Base-by-base conservation (phyloP, 2,888 invertebrate species). In the Xylota segnis region DNA sequence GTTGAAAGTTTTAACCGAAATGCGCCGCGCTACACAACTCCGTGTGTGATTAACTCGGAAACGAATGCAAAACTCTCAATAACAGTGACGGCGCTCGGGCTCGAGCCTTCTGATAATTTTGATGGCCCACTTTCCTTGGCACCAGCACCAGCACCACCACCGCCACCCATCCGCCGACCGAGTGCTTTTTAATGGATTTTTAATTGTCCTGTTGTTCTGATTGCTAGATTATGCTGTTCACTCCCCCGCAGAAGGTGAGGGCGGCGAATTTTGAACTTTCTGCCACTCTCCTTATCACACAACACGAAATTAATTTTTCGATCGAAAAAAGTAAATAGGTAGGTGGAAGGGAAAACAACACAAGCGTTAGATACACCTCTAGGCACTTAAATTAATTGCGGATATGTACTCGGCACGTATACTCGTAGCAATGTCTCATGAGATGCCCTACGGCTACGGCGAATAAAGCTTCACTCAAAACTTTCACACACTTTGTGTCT, bases 151-250 rank as follows among this genome's bases (percentile, higher is more conserved):
- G n/a, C n/a, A n/a, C n/a, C n/a, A n/a, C 54, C 59, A 23, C 34
- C 56, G 66, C 40, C 59, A 63, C 47, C 56, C 75, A 52, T 71
- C 29, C 40, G 50, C 40, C 29, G 43, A 43, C 40, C 59, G 37
- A 59, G 75, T 75, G 66, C 75, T 74, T 76, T 74, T 78, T 78
- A 87, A 76, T 82, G 78, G 71, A 75, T 74, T 83, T 87, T 83
- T 83, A 87, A 83, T 83, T 83, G 83, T 83, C 87, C 78, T 83
- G 82, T 71, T 87, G 78, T 79, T 77, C 58, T 76, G 87, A 84
- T 84, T 87, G 81, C 70, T 74, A 81, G 83, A 86, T 86, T 86
- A 82, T 82, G 43, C 71, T 61, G 63, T 54, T 59, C 56, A 59
- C 65, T 58, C 59, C 45, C 72, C 66, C 66, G 61, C 75, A 54